phyloP scores from a whole-genome alignment of 23 tunicate genomes.

The Styela clava region DNA sequence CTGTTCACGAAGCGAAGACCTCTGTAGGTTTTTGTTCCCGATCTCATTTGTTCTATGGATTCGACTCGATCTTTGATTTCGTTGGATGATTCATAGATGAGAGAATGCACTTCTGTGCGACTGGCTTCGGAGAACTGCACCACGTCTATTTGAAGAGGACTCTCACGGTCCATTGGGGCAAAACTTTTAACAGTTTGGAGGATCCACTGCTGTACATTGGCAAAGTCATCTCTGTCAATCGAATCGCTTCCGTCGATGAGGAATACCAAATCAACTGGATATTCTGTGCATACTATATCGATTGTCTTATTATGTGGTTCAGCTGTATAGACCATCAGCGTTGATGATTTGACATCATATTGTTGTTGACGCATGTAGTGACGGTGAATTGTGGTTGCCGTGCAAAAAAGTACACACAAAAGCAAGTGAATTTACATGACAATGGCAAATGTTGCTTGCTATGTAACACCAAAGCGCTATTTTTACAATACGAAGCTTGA shows the following conservation, averaged over 20 bases:
- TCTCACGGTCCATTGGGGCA: slow-evolving; percentile 30
- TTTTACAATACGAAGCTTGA: too few species aligned
- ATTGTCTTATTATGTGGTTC: too few species aligned
- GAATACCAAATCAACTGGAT: slow-evolving; percentile 75
- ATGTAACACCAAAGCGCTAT: too few species aligned
- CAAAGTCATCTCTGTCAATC: slow-evolving; percentile 73
- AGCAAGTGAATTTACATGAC: not conserved
- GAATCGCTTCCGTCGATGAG: slow-evolving; percentile 91
- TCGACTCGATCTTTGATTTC: slow-evolving; percentile 37
- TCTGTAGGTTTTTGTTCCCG: slow-evolving; percentile 84
- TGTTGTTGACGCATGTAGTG: not conserved
- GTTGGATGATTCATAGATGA: slow-evolving; percentile 21
- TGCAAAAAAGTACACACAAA: not conserved
- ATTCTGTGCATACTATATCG: slow-evolving; percentile 39
- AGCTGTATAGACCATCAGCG: not conserved
- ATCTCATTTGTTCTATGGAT: slow-evolving; percentile 59
- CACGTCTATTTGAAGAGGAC: slow-evolving; percentile 50
- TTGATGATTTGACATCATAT: not conserved
- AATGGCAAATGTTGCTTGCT: not conserved
- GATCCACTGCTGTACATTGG: slow-evolving; percentile 59
- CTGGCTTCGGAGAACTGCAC: slow-evolving; percentile 75
- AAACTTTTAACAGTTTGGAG: slow-evolving; percentile 60
- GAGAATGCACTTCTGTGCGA: slow-evolving; percentile 40
- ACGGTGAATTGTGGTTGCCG: not conserved
- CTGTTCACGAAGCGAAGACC: slow-evolving; percentile 62